Base-by-base conservation (phyloP, 2,797 vertebrate species). In the Podarcis lilfordi region DNA sequence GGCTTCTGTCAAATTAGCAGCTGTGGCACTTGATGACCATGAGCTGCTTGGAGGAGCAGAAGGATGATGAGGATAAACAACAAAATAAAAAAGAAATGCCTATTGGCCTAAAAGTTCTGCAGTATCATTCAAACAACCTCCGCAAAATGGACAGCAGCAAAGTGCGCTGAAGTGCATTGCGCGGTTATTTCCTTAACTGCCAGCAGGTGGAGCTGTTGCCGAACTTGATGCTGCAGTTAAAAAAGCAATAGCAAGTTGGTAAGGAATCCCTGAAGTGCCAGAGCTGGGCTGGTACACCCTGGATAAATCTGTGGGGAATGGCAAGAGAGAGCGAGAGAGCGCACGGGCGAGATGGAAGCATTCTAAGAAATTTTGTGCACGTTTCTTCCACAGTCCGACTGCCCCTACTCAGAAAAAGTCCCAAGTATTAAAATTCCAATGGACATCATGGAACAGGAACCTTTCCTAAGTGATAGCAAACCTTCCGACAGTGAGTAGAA, bases 371-470 rank as follows among this genome's bases (percentile, higher is more conserved):
- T 94, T 92, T 94, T 98, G 92, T 97, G 91, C 96, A 91, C 97
- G 86, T 98, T 98, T 98, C 96, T 97, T 98, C 97, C 96, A 97
- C 98, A 99, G 99, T 99, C 98, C 93, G 98, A 99, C 97, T 99
- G 97, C 96, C 98, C 98, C 95, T 99, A 98, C 97, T 98, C 95
- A 97, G 99, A 99, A 97, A 99, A 98, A 90, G 97, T 98, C 94
- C 98, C 99, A 97, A 99, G 98, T 98, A 98, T 99, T 98, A 99
- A 99, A 98, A 99, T 99, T 91, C 98, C 98, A 96, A 98, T 99
- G 98, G 99, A 99, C 97, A 98, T 99, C 97, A 98, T 99, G 98
- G 99, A 99, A 96, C 98, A 99, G 94, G 98, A 99, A 91, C 98
- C 98, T 96, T 99, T 99, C 98, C 98, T 99, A 98, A 98, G 98